These are phyloP conservation scores for Antheraea assamensis DNA, from an alignment of 2,888 invertebrate species.

Conservation along the genomic window DNA sequence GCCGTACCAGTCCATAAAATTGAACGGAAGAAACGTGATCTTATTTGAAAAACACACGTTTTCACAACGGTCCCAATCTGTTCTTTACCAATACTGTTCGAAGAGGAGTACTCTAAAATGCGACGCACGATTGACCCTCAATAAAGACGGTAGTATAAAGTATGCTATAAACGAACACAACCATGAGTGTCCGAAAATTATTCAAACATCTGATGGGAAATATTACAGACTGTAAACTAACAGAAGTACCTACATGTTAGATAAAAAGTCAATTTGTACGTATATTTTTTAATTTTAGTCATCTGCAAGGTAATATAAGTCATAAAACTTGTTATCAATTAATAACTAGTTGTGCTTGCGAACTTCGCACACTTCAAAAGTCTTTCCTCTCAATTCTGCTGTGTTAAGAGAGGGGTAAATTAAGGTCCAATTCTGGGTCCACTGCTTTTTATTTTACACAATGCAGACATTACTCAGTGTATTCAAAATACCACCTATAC, in stretches of 20 bases:
- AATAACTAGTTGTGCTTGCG: too few species aligned
- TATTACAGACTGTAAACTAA: neutral
- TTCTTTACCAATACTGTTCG: conserved; percentile 29
- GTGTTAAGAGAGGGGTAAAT: too few species aligned
- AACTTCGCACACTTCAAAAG: too few species aligned
- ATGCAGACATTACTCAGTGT: too few species aligned
- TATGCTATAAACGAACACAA: conserved; percentile 25
- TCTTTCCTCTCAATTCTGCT: too few species aligned
- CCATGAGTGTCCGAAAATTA: conserved; percentile 21
- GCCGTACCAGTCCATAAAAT: conserved; percentile 18
- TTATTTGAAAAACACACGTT: conserved; percentile 31
- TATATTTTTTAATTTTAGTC: too few species aligned
- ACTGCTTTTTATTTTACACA: too few species aligned
- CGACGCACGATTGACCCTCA: conserved; percentile 18
- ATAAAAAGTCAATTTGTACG: neutral
- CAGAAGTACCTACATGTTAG: too few species aligned
- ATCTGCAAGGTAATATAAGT: too few species aligned
- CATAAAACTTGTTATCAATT: too few species aligned
- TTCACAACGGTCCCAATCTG: conserved; percentile 26
- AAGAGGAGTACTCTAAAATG: conserved; percentile 24
- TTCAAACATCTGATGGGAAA: neutral
- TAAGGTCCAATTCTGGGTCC: too few species aligned
- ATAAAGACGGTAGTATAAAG: conserved; percentile 27
- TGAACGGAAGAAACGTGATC: conserved; percentile 29
- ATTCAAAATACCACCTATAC: too few species aligned